phyloP scores from a whole-genome alignment of 2,797 vertebrate species.

The Iguana delicatissima region DNA sequence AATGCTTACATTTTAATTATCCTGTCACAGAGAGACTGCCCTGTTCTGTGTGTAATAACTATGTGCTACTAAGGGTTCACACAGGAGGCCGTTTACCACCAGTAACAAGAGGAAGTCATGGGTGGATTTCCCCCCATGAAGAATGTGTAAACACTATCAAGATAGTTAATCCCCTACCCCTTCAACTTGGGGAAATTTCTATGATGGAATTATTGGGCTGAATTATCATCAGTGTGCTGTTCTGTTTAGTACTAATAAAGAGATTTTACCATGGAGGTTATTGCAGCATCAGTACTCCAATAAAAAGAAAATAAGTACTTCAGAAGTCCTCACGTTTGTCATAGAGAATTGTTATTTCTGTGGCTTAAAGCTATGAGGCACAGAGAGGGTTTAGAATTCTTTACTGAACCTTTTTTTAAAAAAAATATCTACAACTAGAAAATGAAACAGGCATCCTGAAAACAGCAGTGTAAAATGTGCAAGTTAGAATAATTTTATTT shows the following conservation, averaged over 20 bases:
- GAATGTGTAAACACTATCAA: constrained; percentile 7
- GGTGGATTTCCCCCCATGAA: background rate
- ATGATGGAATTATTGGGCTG: background rate
- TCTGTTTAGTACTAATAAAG: constrained; percentile 24
- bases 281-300: background rate
- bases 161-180: background rate
- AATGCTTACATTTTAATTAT: constrained; percentile 53
- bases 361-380: background rate
- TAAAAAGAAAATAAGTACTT: background rate
- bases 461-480: background rate
- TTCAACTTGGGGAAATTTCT: constrained; percentile 5
- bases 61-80: rapidly evolving
- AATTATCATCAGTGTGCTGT: background rate
- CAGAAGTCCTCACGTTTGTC: background rate
- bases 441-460: background rate
- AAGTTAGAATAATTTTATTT: background rate
- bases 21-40: constrained; percentile 21
- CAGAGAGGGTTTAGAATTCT: background rate
- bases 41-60: background rate
- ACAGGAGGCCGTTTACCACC: background rate
- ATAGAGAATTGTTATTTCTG: background rate
- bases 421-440: background rate
- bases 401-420: background rate
- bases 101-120: constrained; percentile 5
- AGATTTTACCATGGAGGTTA: background rate